Base-by-base conservation (phyloP, 2,888 invertebrate genomes). In the Limnephilus auricula region DNA sequence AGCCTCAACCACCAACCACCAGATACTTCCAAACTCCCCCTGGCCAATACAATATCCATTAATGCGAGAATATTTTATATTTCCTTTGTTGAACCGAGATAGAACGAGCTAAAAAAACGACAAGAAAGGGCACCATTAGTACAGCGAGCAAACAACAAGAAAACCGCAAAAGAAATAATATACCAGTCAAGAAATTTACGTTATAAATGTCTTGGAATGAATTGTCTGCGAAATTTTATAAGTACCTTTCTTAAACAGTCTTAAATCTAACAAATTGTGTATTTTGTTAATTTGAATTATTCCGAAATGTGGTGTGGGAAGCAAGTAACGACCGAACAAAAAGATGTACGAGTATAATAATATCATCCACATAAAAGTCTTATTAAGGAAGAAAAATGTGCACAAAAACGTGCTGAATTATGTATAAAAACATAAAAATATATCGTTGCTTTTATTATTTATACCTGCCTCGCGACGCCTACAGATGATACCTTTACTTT, bases 31-130 rank as follows among this genome's bases (percentile, higher is more conserved):
- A 0, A 6, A 5, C 65, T 25, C 25, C 9, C 25, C 25, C 25
- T 65, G 86, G 86, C 30, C 65, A 65, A 86, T 86, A 86, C 65
- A 65, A 34, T 65, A 65, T 86, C 31, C 86, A 86, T 86, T 86
- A 86, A 86, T 65, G 32, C 50, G 50, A 50, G 65, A 86, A 86
- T 65, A 34, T 86, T 86, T 86, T 65, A 65, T 86, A 65, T 31
- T 86, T 65, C 86, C 86, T 65, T 86, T 86, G 86, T 85, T 84
- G 65, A 31, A 85, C 40, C 18, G 13, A 45, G 85, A 45, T 30
- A n/a, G n/a, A 85, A 86, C 31, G 30, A 40, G 30, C 45, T 31
- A 65, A 50, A 86, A 18, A 86, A 86, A 65, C 18, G 65, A 86
- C 65, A 65, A 65, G 86, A 50, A 65, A 65, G 30, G 85, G 40